Evolutionary conservation across 2,113 vertebrate genomes (phyloP), one percentile per base, ranked within the genome.

Genomic region (Castor canadensis): DNA sequence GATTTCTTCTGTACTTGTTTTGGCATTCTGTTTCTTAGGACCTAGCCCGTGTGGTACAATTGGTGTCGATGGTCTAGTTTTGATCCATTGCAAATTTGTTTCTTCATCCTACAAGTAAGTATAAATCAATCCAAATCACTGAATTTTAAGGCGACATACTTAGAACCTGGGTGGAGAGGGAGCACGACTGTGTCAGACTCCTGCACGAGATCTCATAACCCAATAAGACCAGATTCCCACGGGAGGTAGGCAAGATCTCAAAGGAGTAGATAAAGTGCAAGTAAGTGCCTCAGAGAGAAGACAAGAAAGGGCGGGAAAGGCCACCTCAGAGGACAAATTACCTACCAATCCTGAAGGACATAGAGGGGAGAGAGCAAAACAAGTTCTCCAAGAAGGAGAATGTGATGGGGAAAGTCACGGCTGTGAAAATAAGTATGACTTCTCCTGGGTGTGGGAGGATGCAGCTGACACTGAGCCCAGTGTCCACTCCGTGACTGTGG

Each of bases 181-280:
- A 30, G 11, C 6, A 5, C 35, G 6, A 3, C 4, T 40, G 52
- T 16, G 66, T 26, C 19, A 80, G 40, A 49, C 40, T 28, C 35
- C 54, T 64, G 32, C 19, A 1, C 4, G 15, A 58, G 84, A 73
- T 16, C 45, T 8, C 32, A n/a, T 22, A 82, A n/a, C 22, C 7
- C 3, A 3, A 35, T n/a, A 52, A 45, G 45, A 54, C 3, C 13
- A 54, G 30, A 54, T 3, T 0, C 62, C 35, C 62, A 5, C 2
- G 11, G 35, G 30, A 62, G 54, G 32, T 4, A 38, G 71, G 43
- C 1, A 11, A 32, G 49, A 76, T 40, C 32, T 69, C 54, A 35
- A 7, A 28, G 54, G 35, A 26, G n/a, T 3, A 54, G 38, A 30
- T 1, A 26, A n/a, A 0, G 0, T 1, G 4, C 43, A 52, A 8